Evolutionary conservation across 2,888 invertebrate species (phyloP), one percentile per base, ranked within the genome.

Genomic region (Leptinotarsa haldemani): DNA sequence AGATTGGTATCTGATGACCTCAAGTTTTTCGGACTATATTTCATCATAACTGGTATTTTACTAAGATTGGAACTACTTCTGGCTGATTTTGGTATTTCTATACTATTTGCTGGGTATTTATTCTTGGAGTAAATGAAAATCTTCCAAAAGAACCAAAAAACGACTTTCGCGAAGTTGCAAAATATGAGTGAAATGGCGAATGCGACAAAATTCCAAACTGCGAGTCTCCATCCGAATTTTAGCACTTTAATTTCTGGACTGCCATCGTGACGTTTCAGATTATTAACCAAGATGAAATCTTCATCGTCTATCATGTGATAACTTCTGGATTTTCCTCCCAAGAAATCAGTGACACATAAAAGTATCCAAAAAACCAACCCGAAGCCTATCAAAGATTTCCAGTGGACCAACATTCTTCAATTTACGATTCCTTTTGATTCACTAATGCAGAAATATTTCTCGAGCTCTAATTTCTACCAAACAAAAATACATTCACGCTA

Each of bases 341-440:
- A 76, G 69, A 81, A 74, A 73, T 85, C 84, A 46, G 80, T 81
- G 52, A 83, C 70, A 69, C 85, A 85, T 5, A 85, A 72, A 12
- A 83, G 52, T 22, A 81, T 47, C 85, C 84, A 85, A 75, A 85
- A 84, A 18, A 82, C 77, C n/a, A 82, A 75, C n/a, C 84, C 85
- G 58, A 84, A 81, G 40, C 79, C 77, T 0, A 85, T 22, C 18
- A 85, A 75, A 1, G 82, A 79, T 75, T 81, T 85, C 85, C 85
- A 85, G 65, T 81, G 80, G 15, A 85, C 75, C 58, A 82, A 81
- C 82, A 82, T 84, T 74, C 77, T 82, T n/a, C 16, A 68, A 68
- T 56, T 46, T 46, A 22, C 20, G 20, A 47, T 48, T 46, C 46
- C 56, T 22, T 22, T 22, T 30, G 18, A 7, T 20, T 65, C 30